These are phyloP conservation scores for Brachionus manjavacas DNA, from an alignment of 1,140 invertebrate genomes.

Conservation along the genomic window DNA sequence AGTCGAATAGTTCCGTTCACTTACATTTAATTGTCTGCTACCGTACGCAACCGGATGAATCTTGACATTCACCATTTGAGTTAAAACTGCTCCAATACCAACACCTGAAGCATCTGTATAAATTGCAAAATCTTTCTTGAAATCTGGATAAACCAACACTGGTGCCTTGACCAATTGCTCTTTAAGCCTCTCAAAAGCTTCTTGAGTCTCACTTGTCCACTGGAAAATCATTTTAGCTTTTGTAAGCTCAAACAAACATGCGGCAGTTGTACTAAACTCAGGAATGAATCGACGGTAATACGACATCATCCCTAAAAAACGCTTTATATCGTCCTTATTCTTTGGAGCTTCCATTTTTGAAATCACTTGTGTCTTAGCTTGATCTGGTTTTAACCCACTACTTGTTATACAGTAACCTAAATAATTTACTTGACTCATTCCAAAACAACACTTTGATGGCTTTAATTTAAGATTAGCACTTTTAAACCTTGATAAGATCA, in stretches of 20 bases:
- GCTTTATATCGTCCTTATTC: slow-evolving; percentile 10
- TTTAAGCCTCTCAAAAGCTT: slow-evolving; percentile 43
- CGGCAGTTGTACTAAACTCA: slow-evolving; percentile 43
- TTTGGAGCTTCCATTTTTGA: slow-evolving; percentile 43
- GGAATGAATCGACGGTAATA: slow-evolving; percentile 47
- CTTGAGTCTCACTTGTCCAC: slow-evolving; percentile 40
- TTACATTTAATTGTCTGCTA: slow-evolving; percentile 41
- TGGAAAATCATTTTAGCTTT: slow-evolving; percentile 33
- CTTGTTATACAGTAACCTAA: slow-evolving; percentile 45
- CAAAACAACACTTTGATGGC: slow-evolving; percentile 9
- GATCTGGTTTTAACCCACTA: slow-evolving; percentile 44
- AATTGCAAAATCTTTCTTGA: slow-evolving; percentile 38
- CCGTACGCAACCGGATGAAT: slow-evolving; percentile 47
- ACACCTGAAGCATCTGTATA: slow-evolving; percentile 46
- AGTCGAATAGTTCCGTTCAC: slow-evolving; percentile 46
- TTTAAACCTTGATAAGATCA: slow-evolving; percentile 35
- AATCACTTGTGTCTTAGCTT: slow-evolving; percentile 41
- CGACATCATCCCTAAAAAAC: slow-evolving; percentile 49
- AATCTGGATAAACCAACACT: slow-evolving; percentile 40
- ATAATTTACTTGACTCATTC: slow-evolving; percentile 42
- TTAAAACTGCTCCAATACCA: slow-evolving; percentile 42
- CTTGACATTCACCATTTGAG: slow-evolving; percentile 46
- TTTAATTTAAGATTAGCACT: slow-evolving; percentile 43
- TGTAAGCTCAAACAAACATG: slow-evolving; percentile 39
- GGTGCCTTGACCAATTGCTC: slow-evolving; percentile 30